Evolutionary conservation across 1,140 invertebrate genomes (phyloP).

Genomic region (Lepidurus apus): DNA sequence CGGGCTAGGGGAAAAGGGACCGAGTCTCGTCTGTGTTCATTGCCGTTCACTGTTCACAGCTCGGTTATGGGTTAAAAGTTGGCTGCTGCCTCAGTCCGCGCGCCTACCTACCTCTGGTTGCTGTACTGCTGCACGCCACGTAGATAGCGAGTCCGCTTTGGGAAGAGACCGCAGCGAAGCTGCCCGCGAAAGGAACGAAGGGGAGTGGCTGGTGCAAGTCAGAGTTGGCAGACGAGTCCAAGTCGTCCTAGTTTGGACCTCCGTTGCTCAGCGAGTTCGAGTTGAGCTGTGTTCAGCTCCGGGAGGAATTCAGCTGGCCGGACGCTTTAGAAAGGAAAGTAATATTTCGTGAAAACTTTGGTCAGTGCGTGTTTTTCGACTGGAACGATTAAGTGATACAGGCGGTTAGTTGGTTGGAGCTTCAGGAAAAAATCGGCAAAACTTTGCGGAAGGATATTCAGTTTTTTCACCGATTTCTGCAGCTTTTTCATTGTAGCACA

Average conservation of each 20-base stretch:
- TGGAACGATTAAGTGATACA: not conserved
- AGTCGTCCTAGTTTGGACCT: conserved; percentile 4
- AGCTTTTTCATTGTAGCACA: too few relatives aligned
- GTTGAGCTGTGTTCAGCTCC: conserved; percentile 13
- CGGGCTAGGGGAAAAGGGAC: not conserved
- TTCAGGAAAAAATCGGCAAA: too few relatives aligned
- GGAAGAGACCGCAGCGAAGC: not conserved
- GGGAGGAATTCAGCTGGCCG: conserved; percentile 16
- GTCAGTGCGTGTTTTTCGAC: not conserved
- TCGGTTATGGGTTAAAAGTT: not conserved
- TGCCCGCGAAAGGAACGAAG: not conserved
- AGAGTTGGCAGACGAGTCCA: not conserved
- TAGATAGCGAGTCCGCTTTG: conserved; percentile 8
- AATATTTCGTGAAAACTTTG: not conserved
- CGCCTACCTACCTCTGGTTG: not conserved
- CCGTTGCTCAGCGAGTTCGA: not conserved
- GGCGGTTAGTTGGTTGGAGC: too few relatives aligned
- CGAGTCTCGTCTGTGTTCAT: not conserved
- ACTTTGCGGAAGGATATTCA: too few relatives aligned
- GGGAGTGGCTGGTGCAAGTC: conserved; percentile 7
- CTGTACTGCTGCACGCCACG: not conserved
- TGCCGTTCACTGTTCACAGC: not conserved
- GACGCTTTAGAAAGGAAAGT: not conserved
- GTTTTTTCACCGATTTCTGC: too few relatives aligned
- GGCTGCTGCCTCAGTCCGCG: not conserved